Base-by-base conservation (phyloP, 1,140 invertebrate genomes). In the Chrysomallon squamiferum region DNA sequence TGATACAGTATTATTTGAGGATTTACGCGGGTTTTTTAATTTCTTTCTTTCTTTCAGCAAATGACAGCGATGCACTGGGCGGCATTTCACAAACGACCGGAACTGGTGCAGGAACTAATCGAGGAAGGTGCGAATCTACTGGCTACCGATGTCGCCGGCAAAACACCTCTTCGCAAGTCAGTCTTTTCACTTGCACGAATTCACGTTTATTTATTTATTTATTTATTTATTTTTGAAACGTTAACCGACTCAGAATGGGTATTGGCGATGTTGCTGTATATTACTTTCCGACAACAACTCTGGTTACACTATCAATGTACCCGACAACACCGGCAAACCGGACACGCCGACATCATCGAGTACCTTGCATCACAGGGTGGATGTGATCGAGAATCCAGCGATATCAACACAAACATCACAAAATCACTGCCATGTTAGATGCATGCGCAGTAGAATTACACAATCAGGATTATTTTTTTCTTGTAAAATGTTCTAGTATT, bases 1-100 rank as follows among this genome's bases (percentile, higher is more conserved):
- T n/a, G n/a, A n/a, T n/a, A n/a, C n/a, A n/a, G n/a, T n/a, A n/a
- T n/a, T n/a, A n/a, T n/a, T n/a, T n/a, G n/a, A n/a, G n/a, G n/a
- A n/a, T n/a, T n/a, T n/a, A n/a, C 35, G 35, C 15, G 5, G 35
- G 35, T 38, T 38, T 5, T 7, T 38, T 38, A 15, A 15, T 38
- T 38, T 5, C 35, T 38, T 38, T 2, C 9, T 45, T 57, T 57
- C 58, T 20, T 62, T 15, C 62, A 83, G 81, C 68, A 70, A 33
- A 83, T 83, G 81, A 74, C 77, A n/a, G 74, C 78, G 9, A 32
- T 83, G n/a, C 80, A 83, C 52, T 83, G 81, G 81, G 76, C 81
- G 2, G 76, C 80, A 2, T 83, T 82, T 56, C 81, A 83, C 62
- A 65, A 79, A 54, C 64, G 80, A 43, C 75, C 78, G 6, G 72